A percentile compares a stretch with the other conserved stretches of the same genome.
phyloP scores from a whole-genome alignment of 2,113 vertebrate genomes.

The Vombatus ursinus region DNA sequence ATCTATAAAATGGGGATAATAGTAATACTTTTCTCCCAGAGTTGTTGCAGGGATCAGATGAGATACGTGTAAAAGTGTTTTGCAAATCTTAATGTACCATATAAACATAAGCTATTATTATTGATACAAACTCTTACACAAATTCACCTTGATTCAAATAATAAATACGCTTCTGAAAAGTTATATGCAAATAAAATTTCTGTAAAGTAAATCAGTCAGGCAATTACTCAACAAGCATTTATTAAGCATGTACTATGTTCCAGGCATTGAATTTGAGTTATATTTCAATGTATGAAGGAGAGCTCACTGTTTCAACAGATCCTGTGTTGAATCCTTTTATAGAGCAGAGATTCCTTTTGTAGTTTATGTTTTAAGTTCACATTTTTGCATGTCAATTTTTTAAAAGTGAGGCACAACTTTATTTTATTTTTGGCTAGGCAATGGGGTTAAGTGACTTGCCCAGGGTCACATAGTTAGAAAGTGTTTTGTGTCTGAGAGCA shows the following conservation, averaged over 20 bases:
- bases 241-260: background rate
- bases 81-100: background rate
- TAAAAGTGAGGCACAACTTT: background rate
- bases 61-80: background rate
- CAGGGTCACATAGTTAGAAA: no score
- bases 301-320: background rate
- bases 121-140: background rate
- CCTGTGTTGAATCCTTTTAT: background rate
- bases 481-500: no score
- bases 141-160: background rate
- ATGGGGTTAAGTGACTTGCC: no score
- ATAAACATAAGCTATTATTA: background rate
- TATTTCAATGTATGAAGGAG: background rate
- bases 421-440: no score
- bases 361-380: background rate
- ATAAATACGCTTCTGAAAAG: background rate
- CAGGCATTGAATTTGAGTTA: background rate
- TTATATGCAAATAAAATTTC: background rate
- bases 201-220: background rate
- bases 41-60: background rate
- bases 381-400: background rate
- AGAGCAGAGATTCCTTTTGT: background rate
- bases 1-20: background rate
- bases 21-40: background rate
- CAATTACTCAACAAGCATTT: background rate